Evolutionary conservation across 2,888 invertebrate species (phyloP), one percentile per base, ranked within the genome.

Genomic region (Tenthredo scrophulariae): DNA sequence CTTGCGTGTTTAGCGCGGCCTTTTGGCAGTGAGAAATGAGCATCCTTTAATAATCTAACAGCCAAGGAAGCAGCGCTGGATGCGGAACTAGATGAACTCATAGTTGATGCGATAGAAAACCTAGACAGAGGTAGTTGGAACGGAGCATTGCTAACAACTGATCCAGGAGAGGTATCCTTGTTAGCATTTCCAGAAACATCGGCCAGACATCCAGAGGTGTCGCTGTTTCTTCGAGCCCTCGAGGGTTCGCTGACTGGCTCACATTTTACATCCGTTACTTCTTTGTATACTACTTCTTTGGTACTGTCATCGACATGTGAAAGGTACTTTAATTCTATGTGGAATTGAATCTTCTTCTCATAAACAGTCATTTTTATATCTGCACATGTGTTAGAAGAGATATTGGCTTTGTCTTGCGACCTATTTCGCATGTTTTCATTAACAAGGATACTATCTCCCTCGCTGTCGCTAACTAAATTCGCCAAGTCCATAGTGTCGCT

Each of bases 131-230:
- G 89, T 7, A 92, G 77, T 0, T 85, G 87, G 84, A 88, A 92
- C 1, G 89, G 91, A 0, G 89, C 87, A 85, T 90, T 91, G 29
- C 92, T 92, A 15, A 89, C 90, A 1, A 92, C 91, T 0, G 93
- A 93, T 33, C 91, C 89, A 4, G 93, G 92, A 0, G 93, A 92
- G 7, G 84, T 84, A 40, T 93, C 93, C 84, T 91, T 91, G 62
- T 90, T 91, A 3, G 92, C 93, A 84, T 91, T 91, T 5, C 90
- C 91, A 10, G 93, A 93, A 22, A 93, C 91, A 65, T 93, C 93
- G 9, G 91, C 92, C 2, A 92, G 72, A 3, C 88, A 91, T 0
- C 90, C 88, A 0, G 90, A 92, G 0, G 88, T 89, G 74, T 92
- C 92, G 43, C 89, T 89, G 65, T 84, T 87, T 85, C 84, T 90